A percentile compares a stretch with the other conserved stretches of the same genome.
These are phyloP conservation scores for Choloepus didactylus DNA, from an alignment of 2,797 vertebrate genomes.

Conservation along the genomic window DNA sequence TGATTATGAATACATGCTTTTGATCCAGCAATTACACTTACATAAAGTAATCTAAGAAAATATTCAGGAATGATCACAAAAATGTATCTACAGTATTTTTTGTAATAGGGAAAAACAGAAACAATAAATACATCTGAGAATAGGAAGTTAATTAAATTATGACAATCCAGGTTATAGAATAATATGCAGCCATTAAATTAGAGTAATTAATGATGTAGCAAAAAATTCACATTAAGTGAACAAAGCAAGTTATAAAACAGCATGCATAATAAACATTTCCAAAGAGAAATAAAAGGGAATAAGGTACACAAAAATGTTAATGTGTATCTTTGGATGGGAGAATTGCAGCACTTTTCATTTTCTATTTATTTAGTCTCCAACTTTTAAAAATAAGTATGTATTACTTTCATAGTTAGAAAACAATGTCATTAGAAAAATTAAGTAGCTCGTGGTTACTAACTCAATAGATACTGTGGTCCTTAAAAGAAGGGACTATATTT, in stretches of 20 bases:
- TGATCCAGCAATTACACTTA: neutral
- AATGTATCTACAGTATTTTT: neutral
- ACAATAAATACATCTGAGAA: neutral
- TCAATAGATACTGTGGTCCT: neutral
- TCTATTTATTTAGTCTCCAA: neutral
- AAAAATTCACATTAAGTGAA: slow-evolving; percentile 46
- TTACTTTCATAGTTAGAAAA: neutral
- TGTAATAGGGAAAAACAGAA: slow-evolving; percentile 47
- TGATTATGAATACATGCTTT: neutral
- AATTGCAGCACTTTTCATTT: slow-evolving; percentile 52
- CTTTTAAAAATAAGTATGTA: slow-evolving; percentile 19
- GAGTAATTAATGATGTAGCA: slow-evolving; percentile 28
- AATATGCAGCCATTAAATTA: slow-evolving; percentile 28
- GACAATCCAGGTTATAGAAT: slow-evolving; percentile 45
- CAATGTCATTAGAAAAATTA: slow-evolving; percentile 52
- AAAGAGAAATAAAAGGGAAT: slow-evolving; percentile 27
- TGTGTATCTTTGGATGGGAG: neutral
- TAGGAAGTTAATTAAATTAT: slow-evolving; percentile 43
- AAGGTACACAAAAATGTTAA: neutral
- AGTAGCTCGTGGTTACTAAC: neutral
- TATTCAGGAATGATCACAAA: neutral
- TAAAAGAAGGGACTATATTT: neutral
- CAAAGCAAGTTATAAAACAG: slow-evolving; percentile 3
- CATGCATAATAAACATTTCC: neutral
- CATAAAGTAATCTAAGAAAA: neutral